Conservation (phyloP, 2,113 vertebrate genomes). For the Ceratotherium simum region DNA sequence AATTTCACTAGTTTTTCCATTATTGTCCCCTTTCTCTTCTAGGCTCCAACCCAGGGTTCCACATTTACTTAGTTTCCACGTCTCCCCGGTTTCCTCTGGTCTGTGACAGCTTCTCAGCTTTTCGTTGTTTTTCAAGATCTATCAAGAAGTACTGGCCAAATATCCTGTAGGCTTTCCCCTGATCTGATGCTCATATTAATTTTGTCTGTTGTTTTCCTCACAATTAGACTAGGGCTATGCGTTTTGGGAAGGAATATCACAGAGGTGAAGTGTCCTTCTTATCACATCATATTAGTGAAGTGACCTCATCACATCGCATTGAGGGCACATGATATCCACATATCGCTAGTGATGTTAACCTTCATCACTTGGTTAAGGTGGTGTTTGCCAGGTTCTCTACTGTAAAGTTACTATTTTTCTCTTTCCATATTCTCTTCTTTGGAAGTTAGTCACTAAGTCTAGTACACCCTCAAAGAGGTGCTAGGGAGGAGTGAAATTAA, state of each 20-base stretch:
- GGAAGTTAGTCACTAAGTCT: neutral
- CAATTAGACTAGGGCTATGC: neutral
- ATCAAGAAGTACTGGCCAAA: neutral
- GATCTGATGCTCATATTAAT: neutral
- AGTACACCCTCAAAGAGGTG: neutral
- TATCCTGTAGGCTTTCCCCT: neutral
- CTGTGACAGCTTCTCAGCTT: neutral
- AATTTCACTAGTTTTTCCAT: neutral
- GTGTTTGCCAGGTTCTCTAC: neutral
- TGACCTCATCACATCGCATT: neutral
- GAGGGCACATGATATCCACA: neutral
- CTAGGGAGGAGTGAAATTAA: neutral
- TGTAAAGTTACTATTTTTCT: neutral
- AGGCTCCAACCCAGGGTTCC: neutral
- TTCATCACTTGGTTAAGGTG: neutral
- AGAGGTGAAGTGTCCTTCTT: neutral
- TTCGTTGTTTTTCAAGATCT: neutral
- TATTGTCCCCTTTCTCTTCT: neutral
- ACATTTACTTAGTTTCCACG: neutral
- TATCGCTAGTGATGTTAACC: neutral
- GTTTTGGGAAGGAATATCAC: neutral
- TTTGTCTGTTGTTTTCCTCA: neutral
- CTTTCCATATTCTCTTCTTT: neutral
- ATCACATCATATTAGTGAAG: neutral
- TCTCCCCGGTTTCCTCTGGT: neutral